Evolutionary conservation across 2,888 invertebrate genomes (phyloP).

Genomic region (Hirtodrosophila histrioides): DNA sequence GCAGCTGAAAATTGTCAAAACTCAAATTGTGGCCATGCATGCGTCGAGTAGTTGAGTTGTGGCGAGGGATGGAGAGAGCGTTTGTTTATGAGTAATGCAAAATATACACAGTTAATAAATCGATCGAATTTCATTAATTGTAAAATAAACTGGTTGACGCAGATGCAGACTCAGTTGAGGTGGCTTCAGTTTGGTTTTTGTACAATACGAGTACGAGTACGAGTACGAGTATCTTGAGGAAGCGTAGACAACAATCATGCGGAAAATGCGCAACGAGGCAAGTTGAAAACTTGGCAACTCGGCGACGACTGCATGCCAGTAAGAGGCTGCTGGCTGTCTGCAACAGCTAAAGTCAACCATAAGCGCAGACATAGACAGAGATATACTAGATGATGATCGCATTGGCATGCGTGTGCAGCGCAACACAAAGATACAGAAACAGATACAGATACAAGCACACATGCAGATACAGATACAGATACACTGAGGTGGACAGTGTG

Average conservation of each 20-base stretch:
- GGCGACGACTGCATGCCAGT: conserved; percentile 67
- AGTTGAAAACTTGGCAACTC: conserved; percentile 37
- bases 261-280: conserved; percentile 62
- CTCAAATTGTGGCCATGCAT: conserved; percentile 9
- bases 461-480: conserved; percentile 23
- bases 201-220: conserved; percentile 1
- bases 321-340: conserved; percentile 56
- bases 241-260: conserved; percentile 64
- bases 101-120: conserved; percentile 77
- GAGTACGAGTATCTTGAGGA: conserved; percentile 48
- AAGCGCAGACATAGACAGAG: conserved; percentile 12
- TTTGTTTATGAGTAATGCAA: conserved; percentile 31
- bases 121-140: conserved; percentile 82
- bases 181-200: conserved; percentile 14
- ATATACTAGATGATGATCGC: conserved; percentile 26
- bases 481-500: conserved; percentile 43
- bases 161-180: conserved; percentile 27
- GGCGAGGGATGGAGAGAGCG: not conserved
- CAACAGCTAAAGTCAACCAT: conserved; percentile 8
- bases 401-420: conserved; percentile 30
- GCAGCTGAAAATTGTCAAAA: conserved; percentile 49
- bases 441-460: conserved; percentile 19
- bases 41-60: not conserved
- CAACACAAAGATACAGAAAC: conserved; percentile 25
- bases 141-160: conserved; percentile 68